Evolutionary conservation across 2,888 invertebrate genomes (phyloP), one percentile per base, ranked within the genome.

Genomic region (Drosophila pegasa): DNA sequence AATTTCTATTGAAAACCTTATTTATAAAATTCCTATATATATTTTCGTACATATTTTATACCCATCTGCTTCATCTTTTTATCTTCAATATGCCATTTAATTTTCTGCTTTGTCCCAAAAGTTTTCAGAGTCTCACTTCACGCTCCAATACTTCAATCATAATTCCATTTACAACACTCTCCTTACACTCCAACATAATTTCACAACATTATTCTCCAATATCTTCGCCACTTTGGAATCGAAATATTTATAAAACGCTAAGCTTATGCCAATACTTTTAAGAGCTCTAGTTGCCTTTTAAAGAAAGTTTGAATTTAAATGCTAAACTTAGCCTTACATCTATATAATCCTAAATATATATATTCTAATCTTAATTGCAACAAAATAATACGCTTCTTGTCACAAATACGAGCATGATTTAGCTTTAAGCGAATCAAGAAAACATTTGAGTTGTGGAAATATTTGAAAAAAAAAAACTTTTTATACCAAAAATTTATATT

Each of bases 401-500:
- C 33, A 55, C 31, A 51, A 58, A 45, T 38, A 40, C 14, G 14
- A 22, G 27, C 20, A 43, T 41, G 50, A 40, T 55, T 67, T 56
- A 67, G 50, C 33, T 57, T 67, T 54, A 60, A 56, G 60, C 56
- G 20, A 54, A 40, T 72, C 50, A 41, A 18, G 1, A 20, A 35
- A 54, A 50, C 25, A 37, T 18, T 57, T 69, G 31, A 35, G 20
- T 40, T 48, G 38, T 62, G 48, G 16, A 33, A 62, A 48, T 62
- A 48, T 62, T 48, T 3, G 10, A 47, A 31, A 52, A 58, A 18
- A 31, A 22, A 16, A 48, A 9, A 18, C 14, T 37, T 63, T 9
- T 31, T 27, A 50, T 57, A 71, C 76, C 76, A 74, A 71, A 73
- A 52, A 70, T 48, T 57, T 51, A 61, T 12, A 59, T 67, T 43